These are phyloP conservation scores for Chymomyza caudatula DNA, from an alignment of 2,888 invertebrate species.

Conservation along the genomic window DNA sequence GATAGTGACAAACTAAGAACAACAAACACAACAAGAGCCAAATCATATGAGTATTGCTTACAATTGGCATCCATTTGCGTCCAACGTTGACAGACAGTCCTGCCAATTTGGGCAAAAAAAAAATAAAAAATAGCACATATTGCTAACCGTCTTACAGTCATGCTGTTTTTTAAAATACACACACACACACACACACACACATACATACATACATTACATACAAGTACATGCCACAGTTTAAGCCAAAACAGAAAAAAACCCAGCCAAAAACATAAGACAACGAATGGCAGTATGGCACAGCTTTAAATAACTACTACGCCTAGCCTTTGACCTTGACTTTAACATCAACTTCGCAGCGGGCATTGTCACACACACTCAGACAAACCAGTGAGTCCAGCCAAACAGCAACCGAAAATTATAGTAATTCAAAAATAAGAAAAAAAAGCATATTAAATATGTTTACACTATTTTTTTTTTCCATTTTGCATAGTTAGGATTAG, in stretches of 20 bases:
- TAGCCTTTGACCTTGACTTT: background rate
- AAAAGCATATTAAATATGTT: constrained; percentile 40
- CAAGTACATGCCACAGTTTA: background rate
- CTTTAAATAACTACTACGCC: background rate
- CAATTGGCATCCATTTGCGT: constrained; percentile 50
- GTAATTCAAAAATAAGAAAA: background rate
- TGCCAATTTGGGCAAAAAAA: background rate
- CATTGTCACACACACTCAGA: background rate
- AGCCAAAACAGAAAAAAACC: constrained; percentile 18
- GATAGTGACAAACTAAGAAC: constrained; percentile 50
- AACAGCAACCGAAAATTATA: constrained; percentile 14
- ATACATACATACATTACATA: background rate
- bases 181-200: background rate
- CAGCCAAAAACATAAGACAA: constrained; percentile 47
- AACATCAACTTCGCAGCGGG: background rate
- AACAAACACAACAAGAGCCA: background rate
- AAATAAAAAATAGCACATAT: background rate
- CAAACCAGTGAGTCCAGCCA: constrained; percentile 27
- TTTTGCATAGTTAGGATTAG: constrained; percentile 4
- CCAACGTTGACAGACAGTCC: constrained; percentile 13
- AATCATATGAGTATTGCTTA: background rate
- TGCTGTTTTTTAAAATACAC: background rate
- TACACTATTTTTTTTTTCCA: constrained; percentile 27
- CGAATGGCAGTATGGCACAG: constrained; percentile 35
- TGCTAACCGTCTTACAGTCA: background rate